These are phyloP conservation scores for Steinernema scapterisci DNA, from an alignment of 2,888 invertebrate species.

Conservation along the genomic window DNA sequence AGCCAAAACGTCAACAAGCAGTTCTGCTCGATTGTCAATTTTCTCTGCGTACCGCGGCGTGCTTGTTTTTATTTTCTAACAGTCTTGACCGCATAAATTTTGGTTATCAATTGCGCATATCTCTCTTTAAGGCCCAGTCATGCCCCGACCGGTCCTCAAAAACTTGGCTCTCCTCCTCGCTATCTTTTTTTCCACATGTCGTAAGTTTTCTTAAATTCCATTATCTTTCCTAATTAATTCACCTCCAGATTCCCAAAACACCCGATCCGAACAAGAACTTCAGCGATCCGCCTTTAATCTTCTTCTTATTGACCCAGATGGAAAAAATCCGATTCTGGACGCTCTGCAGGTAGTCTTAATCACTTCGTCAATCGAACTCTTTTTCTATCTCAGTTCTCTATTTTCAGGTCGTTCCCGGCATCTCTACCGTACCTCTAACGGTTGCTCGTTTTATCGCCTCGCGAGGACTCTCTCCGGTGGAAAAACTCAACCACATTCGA, in stretches of 20 bases:
- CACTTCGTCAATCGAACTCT: too few relatives aligned
- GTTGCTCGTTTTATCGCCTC: not conserved
- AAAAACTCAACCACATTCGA: not conserved
- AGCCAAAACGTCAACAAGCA: too few relatives aligned
- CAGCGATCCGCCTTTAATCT: conserved; percentile 17
- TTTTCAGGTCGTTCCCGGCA: too few relatives aligned
- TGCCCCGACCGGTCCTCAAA: not conserved
- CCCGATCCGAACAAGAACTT: not conserved
- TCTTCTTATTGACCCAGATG: not conserved
- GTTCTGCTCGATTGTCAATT: too few relatives aligned
- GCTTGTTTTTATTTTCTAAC: not conserved
- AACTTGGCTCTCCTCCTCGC: conserved; percentile 6
- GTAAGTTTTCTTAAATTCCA: not conserved
- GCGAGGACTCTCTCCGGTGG: not conserved
- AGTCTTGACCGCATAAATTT: not conserved
- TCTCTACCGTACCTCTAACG: not conserved
- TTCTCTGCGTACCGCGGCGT: not conserved
- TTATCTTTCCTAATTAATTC: not conserved
- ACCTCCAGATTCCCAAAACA: not conserved
- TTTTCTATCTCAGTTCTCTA: too few relatives aligned
- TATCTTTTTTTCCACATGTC: not conserved
- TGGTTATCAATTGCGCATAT: not conserved
- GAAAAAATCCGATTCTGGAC: not conserved
- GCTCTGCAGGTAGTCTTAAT: not conserved
- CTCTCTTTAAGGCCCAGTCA: not conserved